These are phyloP conservation scores for Crenuchus spilurus DNA, from an alignment of 2,797 vertebrate genomes.

Conservation along the genomic window DNA sequence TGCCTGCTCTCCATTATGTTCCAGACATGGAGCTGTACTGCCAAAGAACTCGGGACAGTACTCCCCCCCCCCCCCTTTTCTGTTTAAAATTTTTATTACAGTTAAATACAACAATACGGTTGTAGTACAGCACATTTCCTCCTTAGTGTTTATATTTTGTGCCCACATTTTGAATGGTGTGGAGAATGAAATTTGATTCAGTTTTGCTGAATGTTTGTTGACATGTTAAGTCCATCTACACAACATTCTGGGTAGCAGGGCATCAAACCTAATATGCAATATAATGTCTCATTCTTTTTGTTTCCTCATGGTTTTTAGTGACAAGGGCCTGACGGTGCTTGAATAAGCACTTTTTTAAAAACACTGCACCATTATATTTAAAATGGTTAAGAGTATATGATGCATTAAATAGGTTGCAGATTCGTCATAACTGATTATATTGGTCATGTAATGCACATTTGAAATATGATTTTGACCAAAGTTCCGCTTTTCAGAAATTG, in stretches of 20 bases:
- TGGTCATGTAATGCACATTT: conserved; percentile 8
- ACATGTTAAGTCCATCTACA: background rate
- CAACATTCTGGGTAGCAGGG: conserved; percentile 5
- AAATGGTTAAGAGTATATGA: background rate
- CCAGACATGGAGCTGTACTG: conserved; percentile 69
- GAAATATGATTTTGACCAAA: conserved; percentile 34
- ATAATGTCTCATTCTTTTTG: background rate
- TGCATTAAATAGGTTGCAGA: background rate
- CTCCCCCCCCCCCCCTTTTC: conserved; percentile 40
- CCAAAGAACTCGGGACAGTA: conserved; percentile 77
- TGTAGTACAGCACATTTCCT: conserved; percentile 14
- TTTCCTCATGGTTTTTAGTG: conserved; percentile 5
- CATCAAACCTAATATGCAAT: conserved; percentile 24
- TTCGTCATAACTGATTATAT: conserved; percentile 12
- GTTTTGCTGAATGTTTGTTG: background rate
- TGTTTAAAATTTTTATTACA: conserved; percentile 27
- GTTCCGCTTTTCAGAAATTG: conserved; percentile 8
- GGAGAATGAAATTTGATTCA: background rate
- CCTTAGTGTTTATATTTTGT: background rate
- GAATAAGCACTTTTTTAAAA: conserved; percentile 5
- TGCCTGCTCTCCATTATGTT: conserved; percentile 40
- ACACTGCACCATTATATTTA: conserved; percentile 14
- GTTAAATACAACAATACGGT: conserved; percentile 16
- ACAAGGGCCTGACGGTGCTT: background rate
- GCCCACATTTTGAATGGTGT: background rate